A percentile compares a stretch with the other conserved stretches of the same genome.
Evolutionary conservation across 2,113 vertebrate genomes (phyloP).

Genomic region (Mus spicilegus): DNA sequence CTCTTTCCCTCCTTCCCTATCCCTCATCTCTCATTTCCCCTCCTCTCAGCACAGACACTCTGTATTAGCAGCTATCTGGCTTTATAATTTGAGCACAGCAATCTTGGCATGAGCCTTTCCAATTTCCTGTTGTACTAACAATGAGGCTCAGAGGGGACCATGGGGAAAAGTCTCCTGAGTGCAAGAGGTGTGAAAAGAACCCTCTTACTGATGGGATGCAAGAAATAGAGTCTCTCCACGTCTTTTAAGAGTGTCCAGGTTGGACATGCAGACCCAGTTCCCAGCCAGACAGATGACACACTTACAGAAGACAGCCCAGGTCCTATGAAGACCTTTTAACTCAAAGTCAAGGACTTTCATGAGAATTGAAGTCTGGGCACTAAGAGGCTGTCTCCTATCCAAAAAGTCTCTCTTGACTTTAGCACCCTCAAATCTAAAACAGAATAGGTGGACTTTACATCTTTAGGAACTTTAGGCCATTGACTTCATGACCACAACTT

Average conservation of each 20-base stretch:
- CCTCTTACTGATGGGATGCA: not conserved
- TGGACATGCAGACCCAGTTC: not conserved
- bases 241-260: not conserved
- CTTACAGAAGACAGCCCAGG: not conserved
- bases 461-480: not conserved
- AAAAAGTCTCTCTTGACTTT: not conserved
- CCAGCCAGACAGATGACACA: not conserved
- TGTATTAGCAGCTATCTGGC: not conserved
- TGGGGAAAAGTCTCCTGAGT: not conserved
- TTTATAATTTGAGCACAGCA: slow-evolving; percentile 24
- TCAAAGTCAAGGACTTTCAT: not conserved
- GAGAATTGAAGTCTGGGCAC: not conserved
- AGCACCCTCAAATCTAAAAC: not conserved
- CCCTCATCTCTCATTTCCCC: not conserved
- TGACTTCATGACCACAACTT: not conserved
- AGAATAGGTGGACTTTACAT: not conserved
- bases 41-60: not conserved
- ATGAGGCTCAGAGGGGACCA: not conserved
- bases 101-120: slow-evolving; percentile 25
- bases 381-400: not conserved
- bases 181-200: not conserved
- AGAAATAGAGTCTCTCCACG: not conserved
- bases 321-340: not conserved
- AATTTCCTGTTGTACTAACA: slow-evolving; percentile 52
- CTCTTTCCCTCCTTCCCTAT: not conserved